phyloP scores from a whole-genome alignment of 2,888 invertebrate genomes.

The Drosophila crucigera region DNA sequence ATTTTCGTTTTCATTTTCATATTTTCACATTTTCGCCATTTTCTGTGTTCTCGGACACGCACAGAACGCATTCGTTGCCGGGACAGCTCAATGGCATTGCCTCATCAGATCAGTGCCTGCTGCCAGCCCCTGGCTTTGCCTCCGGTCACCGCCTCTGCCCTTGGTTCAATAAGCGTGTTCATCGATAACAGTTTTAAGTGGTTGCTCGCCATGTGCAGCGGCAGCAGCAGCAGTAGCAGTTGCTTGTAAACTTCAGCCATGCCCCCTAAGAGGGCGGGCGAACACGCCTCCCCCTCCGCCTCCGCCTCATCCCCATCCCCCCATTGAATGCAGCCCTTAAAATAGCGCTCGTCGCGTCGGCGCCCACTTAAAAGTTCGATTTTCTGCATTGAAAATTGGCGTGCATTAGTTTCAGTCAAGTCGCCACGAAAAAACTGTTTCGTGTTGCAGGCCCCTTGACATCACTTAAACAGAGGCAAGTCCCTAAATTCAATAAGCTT shows the following conservation, averaged over 20 bases:
- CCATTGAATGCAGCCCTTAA: not conserved
- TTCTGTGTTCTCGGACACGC: slow-evolving; percentile 64
- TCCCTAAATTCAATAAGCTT: slow-evolving; percentile 1
- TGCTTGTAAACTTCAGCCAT: slow-evolving; percentile 26
- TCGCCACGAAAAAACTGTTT: slow-evolving; percentile 11
- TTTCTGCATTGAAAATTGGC: slow-evolving; percentile 76
- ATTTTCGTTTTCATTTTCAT: slow-evolving; percentile 44
- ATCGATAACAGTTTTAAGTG: slow-evolving; percentile 75
- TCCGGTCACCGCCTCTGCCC: not conserved
- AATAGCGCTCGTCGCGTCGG: slow-evolving; percentile 44
- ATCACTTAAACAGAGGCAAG: slow-evolving; percentile 35
- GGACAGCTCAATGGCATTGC: slow-evolving; percentile 38
- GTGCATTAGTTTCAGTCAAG: slow-evolving; percentile 59
- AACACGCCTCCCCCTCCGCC: not conserved
- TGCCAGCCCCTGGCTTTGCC: slow-evolving; percentile 7
- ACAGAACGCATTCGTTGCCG: slow-evolving; percentile 71
- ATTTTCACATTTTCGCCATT: slow-evolving; percentile 23
- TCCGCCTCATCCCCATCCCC: not conserved
- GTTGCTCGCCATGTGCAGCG: slow-evolving; percentile 58
- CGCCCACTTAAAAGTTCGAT: slow-evolving; percentile 75
- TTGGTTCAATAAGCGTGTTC: slow-evolving; percentile 45
- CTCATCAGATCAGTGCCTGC: not conserved
- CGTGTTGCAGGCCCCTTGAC: slow-evolving; percentile 25
- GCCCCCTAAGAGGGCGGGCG: not conserved
- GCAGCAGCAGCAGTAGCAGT: slow-evolving; percentile 20